Evolutionary conservation across 1,140 invertebrate species (phyloP), one percentile per base, ranked within the genome.

Genomic region (Lepidurus couesii): DNA sequence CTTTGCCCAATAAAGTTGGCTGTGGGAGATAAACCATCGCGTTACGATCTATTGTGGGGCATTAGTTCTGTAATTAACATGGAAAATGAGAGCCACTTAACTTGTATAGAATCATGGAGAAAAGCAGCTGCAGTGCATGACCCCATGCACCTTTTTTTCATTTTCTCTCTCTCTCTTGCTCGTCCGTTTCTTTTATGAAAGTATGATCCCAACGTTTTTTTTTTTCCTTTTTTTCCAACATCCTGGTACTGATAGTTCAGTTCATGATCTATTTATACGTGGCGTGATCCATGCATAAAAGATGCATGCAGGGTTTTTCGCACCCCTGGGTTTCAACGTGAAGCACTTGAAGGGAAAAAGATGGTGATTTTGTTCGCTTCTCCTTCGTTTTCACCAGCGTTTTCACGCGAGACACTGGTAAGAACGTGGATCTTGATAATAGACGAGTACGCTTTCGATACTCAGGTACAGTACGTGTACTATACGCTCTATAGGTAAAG

Each of bases 241-340:
- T 65, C 53, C 53, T 65, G 53, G 53, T 65, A 65, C 53, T 65
- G 53, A 65, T 65, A 65, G 53, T 65, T 65, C 53, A 65, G 53
- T 65, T 65, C 53, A 65, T 65, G 53, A 21, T 65, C 53, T 65
- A 21, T 65, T 65, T 65, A 65, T 65, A 21, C 53, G 53, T 65
- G 53, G 53, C 53, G 53, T 65, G 53, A 65, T 65, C 53, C 53
- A 65, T 65, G 53, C 53, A 65, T 65, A 65, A 65, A 65, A 65
- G 53, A 65, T 65, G 53, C 13, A 65, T 4, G 8, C 53, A n/a
- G 53, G 53, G 53, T 13, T 13, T 65, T 65, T 65, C 53, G 16
- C 53, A 21, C 53, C 16, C 53, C 53, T 21, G 16, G 53, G 9
- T 16, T 65, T 13, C 16, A 65, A 65, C 34, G 34, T 34, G 34